Evolutionary conservation across 2,113 vertebrate genomes (phyloP), one percentile per base, ranked within the genome.

Genomic region (Crotalus tigris): DNA sequence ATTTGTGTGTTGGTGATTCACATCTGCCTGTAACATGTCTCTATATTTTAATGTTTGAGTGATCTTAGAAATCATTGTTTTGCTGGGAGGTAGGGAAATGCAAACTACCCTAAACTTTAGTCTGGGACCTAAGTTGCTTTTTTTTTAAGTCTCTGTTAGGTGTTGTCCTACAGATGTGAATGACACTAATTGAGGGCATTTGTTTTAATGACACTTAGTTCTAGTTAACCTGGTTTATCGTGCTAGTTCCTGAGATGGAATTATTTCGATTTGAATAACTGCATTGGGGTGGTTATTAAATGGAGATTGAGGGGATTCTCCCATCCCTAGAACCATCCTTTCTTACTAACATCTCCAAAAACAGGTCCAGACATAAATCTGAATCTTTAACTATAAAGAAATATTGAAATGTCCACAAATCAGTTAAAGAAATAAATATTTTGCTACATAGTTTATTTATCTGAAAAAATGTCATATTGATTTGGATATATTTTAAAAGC

Each of bases 361-460:
- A 81, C 75, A 87, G 19, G 9, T 13, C 59, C n/a, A 54, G 15
- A 24, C 1, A 10, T 23, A 26, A 58, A 33, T 89, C n/a, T 58
- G n/a, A 81, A 24, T 58, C 54, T 49, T 58, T 61, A 61, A 21
- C 57, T 61, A 51, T 92, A 64, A 92, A 87, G 46, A 85, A 87
- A 91, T 59, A 91, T 19, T 59, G 4, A 87, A 87, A 64, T 53
- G 85, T 92, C 85, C 87, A 85, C 46, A 88, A 85, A 92, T 88
- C 13, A 39, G 33, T 39, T 39, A 81, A 7, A 44, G 6, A 44
- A 39, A 81, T 21, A 81, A 17, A 39, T 8, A 81, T 19, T 81
- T 19, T 39, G 15, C n/a, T 19, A 19, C 5, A 2, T 39, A 75
- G 5, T 15, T 75, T 33, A 46, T 55, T 44, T 85, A 44, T 33